These are phyloP conservation scores for Parambassis ranga DNA, from an alignment of 2,797 vertebrate species.

Conservation along the genomic window DNA sequence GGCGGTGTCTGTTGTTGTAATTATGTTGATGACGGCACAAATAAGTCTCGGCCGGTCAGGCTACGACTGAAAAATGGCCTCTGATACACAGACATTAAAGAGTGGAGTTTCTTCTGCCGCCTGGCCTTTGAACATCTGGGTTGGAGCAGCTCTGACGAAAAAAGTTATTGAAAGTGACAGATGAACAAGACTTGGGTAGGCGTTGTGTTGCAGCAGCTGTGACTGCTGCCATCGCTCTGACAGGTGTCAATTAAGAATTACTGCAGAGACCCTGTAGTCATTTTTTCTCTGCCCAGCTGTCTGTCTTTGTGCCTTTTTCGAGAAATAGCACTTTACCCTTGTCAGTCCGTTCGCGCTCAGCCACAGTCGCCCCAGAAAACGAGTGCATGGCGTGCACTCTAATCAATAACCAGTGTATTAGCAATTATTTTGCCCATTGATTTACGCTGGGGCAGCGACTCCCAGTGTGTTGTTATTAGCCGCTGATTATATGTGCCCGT, in stretches of 20 bases:
- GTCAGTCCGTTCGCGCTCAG: conserved; percentile 97
- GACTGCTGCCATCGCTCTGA: conserved; percentile 95
- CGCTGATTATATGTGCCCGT: conserved; percentile 94
- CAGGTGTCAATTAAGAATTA: conserved; percentile 99
- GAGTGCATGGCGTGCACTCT: conserved; percentile 87
- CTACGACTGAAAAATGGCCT: conserved; percentile 9
- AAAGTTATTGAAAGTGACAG: conserved; percentile 99
- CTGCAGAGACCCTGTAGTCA: conserved; percentile 89
- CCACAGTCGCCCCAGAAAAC: conserved; percentile 88
- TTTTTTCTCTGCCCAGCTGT: conserved; percentile 94
- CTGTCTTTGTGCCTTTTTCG: conserved; percentile 90
- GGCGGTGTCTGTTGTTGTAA: conserved; percentile 10
- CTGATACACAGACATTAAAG: conserved; percentile 4
- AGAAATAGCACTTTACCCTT: conserved; percentile 99
- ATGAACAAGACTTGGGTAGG: conserved; percentile 95
- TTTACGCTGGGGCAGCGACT: conserved; percentile 92
- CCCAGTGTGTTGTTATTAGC: conserved; percentile 96
- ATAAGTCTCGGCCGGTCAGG: conserved; percentile 11
- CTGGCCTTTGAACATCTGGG: conserved; percentile 55
- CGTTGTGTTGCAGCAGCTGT: conserved; percentile 96
- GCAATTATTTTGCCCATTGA: conserved; percentile 99
- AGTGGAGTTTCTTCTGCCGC: conserved; percentile 33
- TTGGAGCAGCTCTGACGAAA: conserved; percentile 73
- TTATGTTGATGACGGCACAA: neutral
- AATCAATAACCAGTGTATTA: conserved; percentile 99